phyloP scores from a whole-genome alignment of 2,113 vertebrate species.

The Phasianus colchicus region DNA sequence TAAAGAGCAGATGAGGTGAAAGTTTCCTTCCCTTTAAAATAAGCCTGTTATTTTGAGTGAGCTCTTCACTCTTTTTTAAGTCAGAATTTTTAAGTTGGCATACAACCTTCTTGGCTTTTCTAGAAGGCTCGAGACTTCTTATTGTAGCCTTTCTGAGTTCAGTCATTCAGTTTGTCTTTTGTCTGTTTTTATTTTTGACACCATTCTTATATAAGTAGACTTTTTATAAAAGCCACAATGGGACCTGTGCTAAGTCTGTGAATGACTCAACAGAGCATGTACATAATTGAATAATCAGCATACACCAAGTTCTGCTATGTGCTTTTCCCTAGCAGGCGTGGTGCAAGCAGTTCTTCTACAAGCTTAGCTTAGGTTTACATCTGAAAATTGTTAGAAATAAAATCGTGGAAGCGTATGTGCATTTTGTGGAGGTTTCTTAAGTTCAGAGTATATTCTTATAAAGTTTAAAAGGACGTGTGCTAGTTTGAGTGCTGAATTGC shows the following conservation, averaged over 20 bases:
- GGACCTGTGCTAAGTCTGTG: neutral
- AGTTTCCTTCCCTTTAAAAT: neutral
- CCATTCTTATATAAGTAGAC: neutral
- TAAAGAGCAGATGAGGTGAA: neutral
- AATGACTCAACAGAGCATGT: neutral
- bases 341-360: neutral
- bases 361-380: neutral
- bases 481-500: neutral
- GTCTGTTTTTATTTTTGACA: neutral
- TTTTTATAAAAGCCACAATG: neutral
- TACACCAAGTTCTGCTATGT: neutral
- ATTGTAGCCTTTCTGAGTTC: neutral
- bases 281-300: neutral
- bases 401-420: neutral
- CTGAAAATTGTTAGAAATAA: neutral
- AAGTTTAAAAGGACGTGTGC: fast-evolving
- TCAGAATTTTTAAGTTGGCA: neutral
- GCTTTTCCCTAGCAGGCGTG: neutral
- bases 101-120: neutral
- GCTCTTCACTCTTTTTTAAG: neutral
- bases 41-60: neutral
- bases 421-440: neutral
- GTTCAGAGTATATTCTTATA: neutral
- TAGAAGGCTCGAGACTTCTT: neutral
- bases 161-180: neutral